Conservation (phyloP, 2,797 vertebrate species). For the Trachops cirrhosus region DNA sequence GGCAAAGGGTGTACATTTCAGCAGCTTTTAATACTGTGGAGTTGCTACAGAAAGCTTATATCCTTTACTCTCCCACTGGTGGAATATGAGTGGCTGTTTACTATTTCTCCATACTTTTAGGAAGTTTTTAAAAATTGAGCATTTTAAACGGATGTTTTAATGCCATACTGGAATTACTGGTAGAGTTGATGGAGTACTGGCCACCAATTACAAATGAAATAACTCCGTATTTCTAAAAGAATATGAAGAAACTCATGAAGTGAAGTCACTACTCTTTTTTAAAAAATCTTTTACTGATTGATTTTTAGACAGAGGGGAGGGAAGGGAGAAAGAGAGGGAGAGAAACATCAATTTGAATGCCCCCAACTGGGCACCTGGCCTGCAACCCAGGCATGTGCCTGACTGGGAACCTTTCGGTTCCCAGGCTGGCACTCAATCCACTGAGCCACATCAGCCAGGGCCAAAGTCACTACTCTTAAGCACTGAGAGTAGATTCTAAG, state of each 20-base stretch:
- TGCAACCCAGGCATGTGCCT: no score
- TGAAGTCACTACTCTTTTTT: background rate
- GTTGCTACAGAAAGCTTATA: background rate
- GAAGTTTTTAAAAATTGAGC: background rate
- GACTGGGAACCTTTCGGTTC: no score
- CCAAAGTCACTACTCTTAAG: background rate
- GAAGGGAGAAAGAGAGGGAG: no score
- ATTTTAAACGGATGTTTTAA: constrained; percentile 1
- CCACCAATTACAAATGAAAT: background rate
- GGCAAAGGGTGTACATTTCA: background rate
- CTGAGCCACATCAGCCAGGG: no score
- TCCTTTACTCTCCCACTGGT: background rate
- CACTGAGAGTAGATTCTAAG: background rate
- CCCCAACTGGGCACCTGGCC: no score
- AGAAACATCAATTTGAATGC: no score
- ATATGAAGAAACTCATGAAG: background rate
- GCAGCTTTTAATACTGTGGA: background rate
- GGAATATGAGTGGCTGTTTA: background rate
- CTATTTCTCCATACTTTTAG: background rate
- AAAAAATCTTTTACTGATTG: no score
- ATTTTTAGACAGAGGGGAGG: no score
- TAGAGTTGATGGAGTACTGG: background rate
- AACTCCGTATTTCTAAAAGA: background rate
- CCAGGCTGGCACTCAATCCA: no score
- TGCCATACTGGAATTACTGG: background rate